Evolutionary conservation across 2,113 vertebrate genomes (phyloP), one percentile per base, ranked within the genome.

Genomic region (Nerophis ophidion): DNA sequence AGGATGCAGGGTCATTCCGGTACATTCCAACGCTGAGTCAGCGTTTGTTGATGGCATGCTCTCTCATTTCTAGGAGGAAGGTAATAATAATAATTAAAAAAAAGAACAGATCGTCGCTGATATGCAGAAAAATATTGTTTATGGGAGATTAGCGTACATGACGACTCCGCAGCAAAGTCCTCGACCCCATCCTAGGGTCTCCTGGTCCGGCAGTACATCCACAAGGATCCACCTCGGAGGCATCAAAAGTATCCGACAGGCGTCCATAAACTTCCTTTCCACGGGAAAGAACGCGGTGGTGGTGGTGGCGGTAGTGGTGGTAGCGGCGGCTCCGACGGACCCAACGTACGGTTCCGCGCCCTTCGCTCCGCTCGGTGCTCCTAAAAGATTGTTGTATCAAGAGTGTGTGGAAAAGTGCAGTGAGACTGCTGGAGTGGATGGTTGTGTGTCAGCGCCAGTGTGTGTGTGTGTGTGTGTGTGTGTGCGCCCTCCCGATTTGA

Each of bases 371-470:
- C 69, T 74, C 77, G 68, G 60, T 45, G 79, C 84, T 83, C 79
- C 79, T 77, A 68, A 61, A 7, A 15, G 75, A 79, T 76, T 65
- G 66, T 74, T 77, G 78, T 73, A 72, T 82, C 75, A 72, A 26
- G 76, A 76, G 66, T 70, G 72, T 75, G 70, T 71, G 70, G 71
- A 61, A 48, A 75, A 72, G 80, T 81, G 77, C 74, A 82, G 68
- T 66, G 67, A 74, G 63, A 74, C 66, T 56, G 71, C 35, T 60
- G 71, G 80, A 71, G 68, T 67, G 69, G 70, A 73, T 75, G 52
- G 63, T 72, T 72, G 55, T 63, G 59, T 68, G 47, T 57, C 45
- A 33, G 13, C 34, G 44, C 44, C 55, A 42, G 65, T 49, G 56
- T 13, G 63, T 5, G 48, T 34, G 51, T 3, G 47, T 17, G 62